A percentile compares a stretch with the other conserved stretches of the same genome.
phyloP scores from a whole-genome alignment of 1,140 invertebrate species.

The Drosophila pseudoananassae region DNA sequence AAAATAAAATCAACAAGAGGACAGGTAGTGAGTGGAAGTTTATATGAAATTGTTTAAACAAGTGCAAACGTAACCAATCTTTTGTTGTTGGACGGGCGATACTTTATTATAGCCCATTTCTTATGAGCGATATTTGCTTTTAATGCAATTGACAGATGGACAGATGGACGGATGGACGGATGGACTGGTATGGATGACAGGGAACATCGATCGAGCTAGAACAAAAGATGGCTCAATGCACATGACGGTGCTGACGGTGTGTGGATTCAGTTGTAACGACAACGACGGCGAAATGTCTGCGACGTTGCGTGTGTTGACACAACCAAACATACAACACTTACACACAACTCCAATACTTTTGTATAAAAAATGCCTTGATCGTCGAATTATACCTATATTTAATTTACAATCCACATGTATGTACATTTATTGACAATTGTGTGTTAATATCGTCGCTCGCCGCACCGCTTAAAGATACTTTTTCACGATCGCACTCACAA shows the following conservation, averaged over 20 bases:
- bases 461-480: slow-evolving; percentile 51
- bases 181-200: background rate
- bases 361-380: slow-evolving; percentile 39
- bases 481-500: slow-evolving; percentile 18
- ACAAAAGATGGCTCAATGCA: slow-evolving; percentile 68
- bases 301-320: slow-evolving; percentile 50
- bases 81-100: slow-evolving; percentile 41
- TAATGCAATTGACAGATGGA: slow-evolving; percentile 73
- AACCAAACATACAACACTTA: slow-evolving; percentile 2
- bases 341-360: too few relatives aligned
- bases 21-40: slow-evolving; percentile 20
- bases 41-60: slow-evolving; percentile 69
- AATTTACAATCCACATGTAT: slow-evolving; percentile 68
- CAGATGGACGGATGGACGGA: slow-evolving; percentile 7
- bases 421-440: slow-evolving; percentile 63
- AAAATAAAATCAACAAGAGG: slow-evolving; percentile 29
- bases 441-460: slow-evolving; percentile 54
- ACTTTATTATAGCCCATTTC: slow-evolving; percentile 54
- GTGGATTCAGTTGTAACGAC: slow-evolving; percentile 74
- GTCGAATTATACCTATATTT: slow-evolving; percentile 53
- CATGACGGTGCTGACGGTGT: slow-evolving; percentile 44
- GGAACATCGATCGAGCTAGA: slow-evolving; percentile 59
- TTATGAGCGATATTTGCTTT: slow-evolving; percentile 65
- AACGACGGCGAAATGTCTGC: slow-evolving; percentile 68
- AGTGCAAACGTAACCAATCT: slow-evolving; percentile 77